Percentiles rank a stretch among this genome's conserved stretches.
Evolutionary conservation across 2,113 vertebrate species (phyloP).

Genomic region (Astatotilapia flaviijosephi): DNA sequence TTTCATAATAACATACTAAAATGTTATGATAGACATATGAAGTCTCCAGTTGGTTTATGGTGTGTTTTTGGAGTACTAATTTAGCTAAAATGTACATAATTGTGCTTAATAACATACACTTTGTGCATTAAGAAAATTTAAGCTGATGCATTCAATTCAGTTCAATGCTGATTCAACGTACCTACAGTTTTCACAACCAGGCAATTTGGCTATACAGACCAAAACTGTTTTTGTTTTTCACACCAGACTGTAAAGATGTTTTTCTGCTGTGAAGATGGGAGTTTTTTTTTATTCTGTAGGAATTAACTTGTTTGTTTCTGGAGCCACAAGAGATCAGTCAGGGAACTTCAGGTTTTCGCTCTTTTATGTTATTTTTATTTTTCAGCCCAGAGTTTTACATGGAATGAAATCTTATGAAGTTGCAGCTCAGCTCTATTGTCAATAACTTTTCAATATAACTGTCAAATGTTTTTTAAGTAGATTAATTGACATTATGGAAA

Average conservation of each 20-base stretch:
- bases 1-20: neutral
- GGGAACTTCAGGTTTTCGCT: fast-evolving
- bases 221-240: neutral
- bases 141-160: neutral
- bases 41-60: neutral
- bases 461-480: neutral
- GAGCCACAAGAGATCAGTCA: neutral
- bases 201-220: neutral
- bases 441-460: neutral
- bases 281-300: neutral
- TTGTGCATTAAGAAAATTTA: neutral
- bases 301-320: neutral
- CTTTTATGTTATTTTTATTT: neutral
- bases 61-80: neutral
- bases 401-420: neutral
- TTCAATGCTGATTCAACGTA: fast-evolving
- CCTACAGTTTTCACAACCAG: neutral
- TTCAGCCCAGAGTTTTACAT: neutral
- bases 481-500: neutral
- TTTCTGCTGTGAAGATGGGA: neutral
- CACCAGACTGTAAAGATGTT: neutral
- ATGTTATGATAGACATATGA: neutral
- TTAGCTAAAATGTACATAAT: neutral
- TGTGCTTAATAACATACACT: neutral
- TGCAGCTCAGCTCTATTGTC: neutral